Conservation (phyloP, 2,113 vertebrate genomes). For the Psittacula cyanocephala region DNA sequence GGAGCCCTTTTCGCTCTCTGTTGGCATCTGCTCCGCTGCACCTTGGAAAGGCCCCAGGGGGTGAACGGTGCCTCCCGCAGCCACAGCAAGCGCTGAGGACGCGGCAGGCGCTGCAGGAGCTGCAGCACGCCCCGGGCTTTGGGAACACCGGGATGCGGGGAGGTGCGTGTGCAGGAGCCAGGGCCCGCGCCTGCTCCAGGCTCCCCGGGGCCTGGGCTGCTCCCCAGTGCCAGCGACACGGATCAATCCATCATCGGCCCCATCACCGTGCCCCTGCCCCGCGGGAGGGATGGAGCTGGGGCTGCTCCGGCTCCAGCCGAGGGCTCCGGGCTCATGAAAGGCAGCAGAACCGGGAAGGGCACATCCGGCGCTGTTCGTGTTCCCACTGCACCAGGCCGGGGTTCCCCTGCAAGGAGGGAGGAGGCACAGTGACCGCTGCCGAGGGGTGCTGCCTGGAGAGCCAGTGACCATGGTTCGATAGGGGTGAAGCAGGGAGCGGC, state of each 20-base stretch:
- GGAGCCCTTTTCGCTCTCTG: background rate
- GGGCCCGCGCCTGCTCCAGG: background rate
- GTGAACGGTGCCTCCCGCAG: background rate
- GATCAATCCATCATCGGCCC: background rate
- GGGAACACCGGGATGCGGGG: background rate
- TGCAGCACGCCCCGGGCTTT: background rate
- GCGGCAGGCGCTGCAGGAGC: background rate
- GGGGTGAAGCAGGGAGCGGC: background rate
- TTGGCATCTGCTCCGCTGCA: background rate
- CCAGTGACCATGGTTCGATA: rapidly evolving
- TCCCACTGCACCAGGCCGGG: background rate
- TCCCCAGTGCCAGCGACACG: background rate
- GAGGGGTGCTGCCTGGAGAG: background rate
- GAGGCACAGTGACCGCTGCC: background rate
- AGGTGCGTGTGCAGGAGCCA: background rate
- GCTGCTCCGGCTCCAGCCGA: background rate
- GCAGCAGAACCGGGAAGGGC: background rate
- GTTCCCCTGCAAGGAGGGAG: background rate
- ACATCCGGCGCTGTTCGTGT: background rate
- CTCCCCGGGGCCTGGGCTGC: background rate
- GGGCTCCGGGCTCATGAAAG: background rate
- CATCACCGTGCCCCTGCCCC: background rate
- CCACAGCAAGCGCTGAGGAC: background rate
- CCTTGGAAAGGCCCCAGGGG: constrained; percentile 38
- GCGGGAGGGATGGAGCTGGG: too few relatives aligned